Base-by-base conservation (phyloP, 2,113 vertebrate genomes). In the Meleagris gallopavo region DNA sequence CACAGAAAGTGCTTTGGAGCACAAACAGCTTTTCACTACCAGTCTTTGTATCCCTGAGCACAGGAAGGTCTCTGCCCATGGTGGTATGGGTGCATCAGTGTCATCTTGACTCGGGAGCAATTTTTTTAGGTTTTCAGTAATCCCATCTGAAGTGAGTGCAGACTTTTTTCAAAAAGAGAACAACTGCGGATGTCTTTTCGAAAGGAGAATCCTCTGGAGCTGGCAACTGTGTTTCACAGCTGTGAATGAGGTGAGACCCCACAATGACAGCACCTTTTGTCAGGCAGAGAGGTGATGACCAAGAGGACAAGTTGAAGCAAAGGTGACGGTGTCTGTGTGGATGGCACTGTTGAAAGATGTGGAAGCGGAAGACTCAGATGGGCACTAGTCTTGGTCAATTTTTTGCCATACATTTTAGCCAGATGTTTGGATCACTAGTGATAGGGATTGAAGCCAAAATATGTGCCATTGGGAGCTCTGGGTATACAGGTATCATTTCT, bases 121-220 rank as follows among this genome's bases (percentile, higher is more conserved):
- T 40, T 3, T 61, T 43, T 90, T 30, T 64, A 55, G 20, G 40
- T 87, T 96, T 65, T 87, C 67, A 62, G 57, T 79, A 88, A 83
- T 76, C 54, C 24, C 7, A 1, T 52, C 69, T 89, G 29, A 66
- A 16, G 17, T 61, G 45, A 82, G 74, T 22, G 21, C 20, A 79
- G 17, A 27, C 30, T 9, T 75, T 65, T 9, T 52, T 62, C 11
- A 60, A 8, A 65, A 50, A 36, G 11, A 13, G 16, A 76, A 41
- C 25, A 27, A 52, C 46, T 61, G 30, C 18, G 75, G 15, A 18
- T n/a, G 10, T 75, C 65, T 7, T 62, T 62, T 73, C 11, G 50
- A 9, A 65, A 55, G n/a, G 13, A 13, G 19, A 76, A 41, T 57
- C 15, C 7, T 48, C 32, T 54, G 32, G 71, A 84, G 21, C 58